A percentile compares a stretch with the other conserved stretches of the same genome.
phyloP scores from a whole-genome alignment of 2,113 vertebrate species.

The Pseudonaja textilis region DNA sequence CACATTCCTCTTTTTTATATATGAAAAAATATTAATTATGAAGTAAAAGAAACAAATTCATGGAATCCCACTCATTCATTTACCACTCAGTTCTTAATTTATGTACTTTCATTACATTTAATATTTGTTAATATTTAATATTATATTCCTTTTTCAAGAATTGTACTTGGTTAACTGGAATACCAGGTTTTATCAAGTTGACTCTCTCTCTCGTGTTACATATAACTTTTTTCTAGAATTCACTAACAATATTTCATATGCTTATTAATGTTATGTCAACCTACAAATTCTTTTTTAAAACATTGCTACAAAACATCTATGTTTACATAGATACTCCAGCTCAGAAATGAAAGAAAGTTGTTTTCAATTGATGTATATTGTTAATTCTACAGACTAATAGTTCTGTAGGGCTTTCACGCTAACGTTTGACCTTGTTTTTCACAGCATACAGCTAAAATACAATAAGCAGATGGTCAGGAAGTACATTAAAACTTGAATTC shows the following conservation, averaged over 20 bases:
- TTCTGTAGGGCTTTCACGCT: not conserved
- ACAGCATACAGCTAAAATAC: not conserved
- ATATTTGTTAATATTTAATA: not conserved
- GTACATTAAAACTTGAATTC: not conserved
- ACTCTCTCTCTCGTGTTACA: not conserved
- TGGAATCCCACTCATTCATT: not conserved
- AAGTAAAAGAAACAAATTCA: not conserved
- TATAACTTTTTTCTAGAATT: not conserved
- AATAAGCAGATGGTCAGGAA: not conserved
- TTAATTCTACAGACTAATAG: not conserved
- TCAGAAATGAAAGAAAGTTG: not conserved
- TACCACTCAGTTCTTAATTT: not conserved
- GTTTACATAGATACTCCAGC: not conserved
- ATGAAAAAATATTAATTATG: not conserved
- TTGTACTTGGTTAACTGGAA: not conserved
- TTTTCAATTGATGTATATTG: not conserved
- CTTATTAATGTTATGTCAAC: not conserved
- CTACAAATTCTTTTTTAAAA: not conserved
- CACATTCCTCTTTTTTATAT: not conserved
- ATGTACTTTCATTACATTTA: not conserved
- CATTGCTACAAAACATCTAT: not conserved
- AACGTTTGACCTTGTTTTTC: not conserved
- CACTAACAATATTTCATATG: not conserved
- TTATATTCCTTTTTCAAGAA: not conserved
- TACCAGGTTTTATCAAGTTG: not conserved